Evolutionary conservation across 2,888 invertebrate genomes (phyloP), one percentile per base, ranked within the genome.

Genomic region (Drosophila putrida): DNA sequence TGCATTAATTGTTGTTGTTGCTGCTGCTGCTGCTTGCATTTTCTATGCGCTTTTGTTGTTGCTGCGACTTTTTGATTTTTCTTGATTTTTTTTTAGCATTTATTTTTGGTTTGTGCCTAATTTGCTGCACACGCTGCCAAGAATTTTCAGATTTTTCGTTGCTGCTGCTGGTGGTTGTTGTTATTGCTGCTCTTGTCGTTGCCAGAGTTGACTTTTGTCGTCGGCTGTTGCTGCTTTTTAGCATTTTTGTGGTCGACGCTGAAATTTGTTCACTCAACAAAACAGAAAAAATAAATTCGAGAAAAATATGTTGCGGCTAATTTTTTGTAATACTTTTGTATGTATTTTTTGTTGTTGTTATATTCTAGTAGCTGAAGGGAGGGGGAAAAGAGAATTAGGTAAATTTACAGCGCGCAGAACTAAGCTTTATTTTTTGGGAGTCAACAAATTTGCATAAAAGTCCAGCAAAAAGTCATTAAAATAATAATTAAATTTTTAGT

Each of bases 81-180:
- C 4, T 36, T 11, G 5, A n/a, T 31, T 41, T 49, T 47, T 57
- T 69, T 73, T 69, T 77, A 70, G 77, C 69, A 72, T 76, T 76
- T 69, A 63, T 73, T 69, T 76, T 76, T 76, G 77, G 78, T 70
- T 73, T 77, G 77, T 77, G 77, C 77, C 77, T 77, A 77, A 77
- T 77, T 77, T 77, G 77, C 77, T 77, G 77, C 77, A 77, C 77
- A 77, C 77, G 74, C 58, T 63, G 61, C 55, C 41, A 63, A 73
- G 62, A 62, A 64, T 65, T 75, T 63, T 64, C 54, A 43, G 59
- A 59, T 44, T 60, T 54, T 64, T 41, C 9, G 57, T 38, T 61
- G 70, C 41, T 57, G n/a, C n/a, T n/a, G n/a, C 36, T 51, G 31
- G 31, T 57, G 54, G 39, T 46, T 51, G 64, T 44, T 69, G 62